Evolutionary conservation across 2,113 vertebrate genomes (phyloP), one percentile per base, ranked within the genome.

Genomic region (Trichechus manatus): DNA sequence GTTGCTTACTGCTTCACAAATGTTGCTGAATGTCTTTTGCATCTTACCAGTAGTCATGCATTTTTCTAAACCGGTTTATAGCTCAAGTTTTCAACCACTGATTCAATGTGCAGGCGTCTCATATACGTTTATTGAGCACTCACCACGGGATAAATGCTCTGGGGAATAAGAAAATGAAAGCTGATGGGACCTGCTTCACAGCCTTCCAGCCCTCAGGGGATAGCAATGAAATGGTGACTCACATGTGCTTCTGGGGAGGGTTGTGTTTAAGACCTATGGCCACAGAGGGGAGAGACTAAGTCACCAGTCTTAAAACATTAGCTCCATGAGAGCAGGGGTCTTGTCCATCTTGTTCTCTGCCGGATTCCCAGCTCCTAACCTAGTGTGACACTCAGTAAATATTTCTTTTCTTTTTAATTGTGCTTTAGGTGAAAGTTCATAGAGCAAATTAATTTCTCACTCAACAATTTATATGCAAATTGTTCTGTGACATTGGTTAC

Each of bases 161-260:
- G n/a, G 36, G 44, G 17, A 97, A 44, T 9, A 63, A 53, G 75
- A 85, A 87, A 59, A 33, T 33, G 29, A 47, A 89, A 77, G 56
- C 27, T 64, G 20, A 47, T 1, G n/a, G 59, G 29, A 13, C 29
- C 7, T 89, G 15, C 47, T 75, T 90, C 6, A 53, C 39, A 47
- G 53, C 3, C 20, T 78, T 23, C n/a, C 10, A 59, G 39, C 27
- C 80, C 77, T 7, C 10, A 56, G 53, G 47, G 87, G 20, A 56
- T 0, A 75, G n/a, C 36, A 61, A 39, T 0, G 19, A 29, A 8
- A 1, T 5, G 14, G n/a, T 8, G 22, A 29, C 6, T 47, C 61
- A 7, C 7, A 29, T 25, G 20, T 29, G 14, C 64, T 87, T 89
- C 53, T 15, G 5, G 36, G 85, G 36, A 92, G 22, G 17, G 31